Percentiles rank a stretch among this genome's conserved stretches.
These are phyloP conservation scores for Helarctos malayanus DNA, from an alignment of 2,797 vertebrate species.

Conservation along the genomic window DNA sequence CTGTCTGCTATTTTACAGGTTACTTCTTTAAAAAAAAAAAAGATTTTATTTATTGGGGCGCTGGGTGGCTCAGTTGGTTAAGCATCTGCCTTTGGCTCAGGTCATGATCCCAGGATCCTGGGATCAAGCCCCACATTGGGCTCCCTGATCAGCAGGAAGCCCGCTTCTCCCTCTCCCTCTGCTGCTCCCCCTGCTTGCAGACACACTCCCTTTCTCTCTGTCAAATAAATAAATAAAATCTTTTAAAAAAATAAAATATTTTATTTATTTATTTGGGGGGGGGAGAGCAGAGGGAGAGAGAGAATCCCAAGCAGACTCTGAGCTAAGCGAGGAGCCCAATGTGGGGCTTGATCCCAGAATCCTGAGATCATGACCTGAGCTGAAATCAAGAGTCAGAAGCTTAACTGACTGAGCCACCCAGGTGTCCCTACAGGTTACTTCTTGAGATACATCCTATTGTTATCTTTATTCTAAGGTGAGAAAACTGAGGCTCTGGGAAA, in stretches of 20 bases:
- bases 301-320: not conserved
- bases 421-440: not conserved
- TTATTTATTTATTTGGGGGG: not conserved
- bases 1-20: not conserved
- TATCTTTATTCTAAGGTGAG: not conserved
- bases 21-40: not conserved
- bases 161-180: no score
- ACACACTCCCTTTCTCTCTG: no score
- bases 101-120: no score
- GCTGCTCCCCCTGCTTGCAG: no score
- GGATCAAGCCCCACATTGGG: no score
- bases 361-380: not conserved
- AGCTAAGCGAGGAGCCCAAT: not conserved
- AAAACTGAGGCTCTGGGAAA: not conserved
- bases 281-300: not conserved
- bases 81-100: no score
- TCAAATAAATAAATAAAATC: no score
- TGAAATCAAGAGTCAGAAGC: not conserved
- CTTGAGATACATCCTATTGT: not conserved
- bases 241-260: no score
- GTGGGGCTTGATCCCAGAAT: not conserved
- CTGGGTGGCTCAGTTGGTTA: no score
- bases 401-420: not conserved
- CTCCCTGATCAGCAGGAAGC: no score
- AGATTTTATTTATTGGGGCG: not conserved